Conservation (phyloP, 2,888 invertebrate species). For the Julus scanicus region DNA sequence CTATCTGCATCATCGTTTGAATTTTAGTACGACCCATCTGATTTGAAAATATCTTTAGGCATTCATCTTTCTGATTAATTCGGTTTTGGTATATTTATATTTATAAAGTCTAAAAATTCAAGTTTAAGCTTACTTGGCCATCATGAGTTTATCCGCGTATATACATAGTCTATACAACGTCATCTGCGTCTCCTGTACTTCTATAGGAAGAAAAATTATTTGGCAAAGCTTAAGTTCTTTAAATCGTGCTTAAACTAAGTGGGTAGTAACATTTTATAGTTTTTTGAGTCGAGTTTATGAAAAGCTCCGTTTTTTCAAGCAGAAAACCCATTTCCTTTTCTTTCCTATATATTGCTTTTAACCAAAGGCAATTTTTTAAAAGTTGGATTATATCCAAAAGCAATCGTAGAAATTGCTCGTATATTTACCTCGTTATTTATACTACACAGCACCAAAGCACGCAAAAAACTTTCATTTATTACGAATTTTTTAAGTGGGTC, state of each 20-base stretch:
- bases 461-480: not conserved
- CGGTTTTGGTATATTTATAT: no score
- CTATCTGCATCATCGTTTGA: no score
- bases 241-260: constrained; percentile 39
- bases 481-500: not conserved
- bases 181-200: not conserved
- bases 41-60: no score
- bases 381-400: constrained; percentile 16
- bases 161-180: not conserved
- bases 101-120: not conserved
- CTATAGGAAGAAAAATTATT: not conserved
- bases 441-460: not conserved
- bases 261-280: constrained; percentile 24
- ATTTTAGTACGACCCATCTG: no score
- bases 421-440: constrained; percentile 1
- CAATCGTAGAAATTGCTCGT: not conserved
- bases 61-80: no score
- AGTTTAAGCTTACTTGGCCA: not conserved
- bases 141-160: not conserved
- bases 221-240: constrained; percentile 24
- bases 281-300: constrained; percentile 42
- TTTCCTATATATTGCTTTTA: not conserved
- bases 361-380: constrained; percentile 21
- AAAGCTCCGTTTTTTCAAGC: not conserved
- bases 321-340: constrained; percentile 35